phyloP scores from a whole-genome alignment of 2,888 invertebrate genomes.

The Volucella inanis region DNA sequence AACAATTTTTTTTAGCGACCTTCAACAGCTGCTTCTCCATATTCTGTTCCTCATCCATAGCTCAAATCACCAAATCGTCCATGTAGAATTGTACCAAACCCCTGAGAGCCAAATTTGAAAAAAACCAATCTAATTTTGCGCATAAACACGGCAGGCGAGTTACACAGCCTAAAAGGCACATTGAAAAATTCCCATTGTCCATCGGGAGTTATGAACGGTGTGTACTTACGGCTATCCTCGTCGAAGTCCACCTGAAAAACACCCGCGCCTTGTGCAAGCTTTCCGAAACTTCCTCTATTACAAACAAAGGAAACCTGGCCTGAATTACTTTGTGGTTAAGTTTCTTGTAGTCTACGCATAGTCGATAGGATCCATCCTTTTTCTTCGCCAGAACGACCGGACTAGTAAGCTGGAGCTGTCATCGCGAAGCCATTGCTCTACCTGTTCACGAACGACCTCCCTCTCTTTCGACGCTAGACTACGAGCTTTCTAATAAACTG shows the following conservation, averaged over 20 bases:
- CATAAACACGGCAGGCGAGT: constrained; percentile 78
- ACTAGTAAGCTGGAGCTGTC: constrained; percentile 4
- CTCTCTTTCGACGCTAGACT: not conserved
- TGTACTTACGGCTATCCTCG: no score
- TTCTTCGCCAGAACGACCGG: constrained; percentile 10
- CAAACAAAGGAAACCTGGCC: constrained; percentile 35
- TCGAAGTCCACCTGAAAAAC: constrained; percentile 2
- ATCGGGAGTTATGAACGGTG: not conserved
- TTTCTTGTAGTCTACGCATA: constrained; percentile 71
- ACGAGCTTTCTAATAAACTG: not conserved
- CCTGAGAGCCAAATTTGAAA: not conserved
- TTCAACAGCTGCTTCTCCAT: no score
- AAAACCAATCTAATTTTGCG: constrained; percentile 52
- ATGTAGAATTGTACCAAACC: not conserved
- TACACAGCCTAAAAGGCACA: no score
- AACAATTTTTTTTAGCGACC: no score
- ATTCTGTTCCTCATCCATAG: no score
- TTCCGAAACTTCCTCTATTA: constrained; percentile 33
- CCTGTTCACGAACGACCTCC: not conserved
- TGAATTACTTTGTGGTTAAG: constrained; percentile 31
- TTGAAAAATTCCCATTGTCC: no score
- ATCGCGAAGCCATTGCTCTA: not conserved
- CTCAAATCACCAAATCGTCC: not conserved
- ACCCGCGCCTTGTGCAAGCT: constrained; percentile 74
- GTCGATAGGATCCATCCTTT: constrained; percentile 6